Percentiles rank a stretch among this genome's conserved stretches.
phyloP scores from a whole-genome alignment of 1,140 invertebrate genomes.

The Hyphantria cunea region DNA sequence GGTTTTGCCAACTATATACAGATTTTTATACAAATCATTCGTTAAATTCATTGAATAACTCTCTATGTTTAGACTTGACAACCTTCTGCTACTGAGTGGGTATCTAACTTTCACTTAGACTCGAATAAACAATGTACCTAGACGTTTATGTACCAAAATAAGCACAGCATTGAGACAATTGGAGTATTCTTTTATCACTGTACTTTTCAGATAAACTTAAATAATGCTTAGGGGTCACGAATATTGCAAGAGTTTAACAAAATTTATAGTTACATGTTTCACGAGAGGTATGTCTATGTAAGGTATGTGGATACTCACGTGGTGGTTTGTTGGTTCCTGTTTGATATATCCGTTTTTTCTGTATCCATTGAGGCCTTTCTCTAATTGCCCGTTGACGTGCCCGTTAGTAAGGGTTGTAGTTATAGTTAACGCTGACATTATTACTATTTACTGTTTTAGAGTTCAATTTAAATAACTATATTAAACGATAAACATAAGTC shows the following conservation, averaged over 20 bases:
- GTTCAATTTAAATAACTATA: background rate
- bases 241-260: no score
- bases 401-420: slow-evolving; percentile 69
- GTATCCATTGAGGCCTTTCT: slow-evolving; percentile 62
- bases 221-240: no score
- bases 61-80: slow-evolving; percentile 16
- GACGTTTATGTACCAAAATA: no score
- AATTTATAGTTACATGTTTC: no score
- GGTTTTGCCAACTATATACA: no score
- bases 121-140: slow-evolving; percentile 13
- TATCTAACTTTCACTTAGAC: slow-evolving; percentile 25
- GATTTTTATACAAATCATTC: no score
- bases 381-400: slow-evolving; percentile 61
- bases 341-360: slow-evolving; percentile 68
- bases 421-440: slow-evolving; percentile 68
- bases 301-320: slow-evolving; percentile 45
- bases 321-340: slow-evolving; percentile 43
- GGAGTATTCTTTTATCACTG: no score
- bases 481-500: background rate
- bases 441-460: slow-evolving; percentile 28
- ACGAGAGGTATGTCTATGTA: no score
- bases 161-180: no score
- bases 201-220: no score
- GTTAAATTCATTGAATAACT: slow-evolving; percentile 15
- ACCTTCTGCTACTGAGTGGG: slow-evolving; percentile 14